Conservation (phyloP, 2,888 invertebrate species). For the Rotaria macrura region DNA sequence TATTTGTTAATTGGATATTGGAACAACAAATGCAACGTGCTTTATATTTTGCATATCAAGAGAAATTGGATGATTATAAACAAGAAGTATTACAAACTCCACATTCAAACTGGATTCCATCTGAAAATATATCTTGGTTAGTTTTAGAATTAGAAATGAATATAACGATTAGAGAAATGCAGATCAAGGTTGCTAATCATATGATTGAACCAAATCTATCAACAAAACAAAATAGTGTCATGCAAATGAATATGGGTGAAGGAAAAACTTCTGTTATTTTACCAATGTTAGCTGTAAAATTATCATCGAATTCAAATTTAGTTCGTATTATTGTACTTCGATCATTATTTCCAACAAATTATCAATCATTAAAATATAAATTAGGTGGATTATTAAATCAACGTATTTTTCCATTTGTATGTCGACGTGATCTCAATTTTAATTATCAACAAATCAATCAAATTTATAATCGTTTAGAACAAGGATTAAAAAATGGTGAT, state of each 20-base stretch:
- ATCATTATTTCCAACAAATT: not conserved
- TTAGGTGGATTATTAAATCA: not conserved
- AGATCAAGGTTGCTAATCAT: not conserved
- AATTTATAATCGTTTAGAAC: not conserved
- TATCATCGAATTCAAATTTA: not conserved
- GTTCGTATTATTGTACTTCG: not conserved
- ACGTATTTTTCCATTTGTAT: not conserved
- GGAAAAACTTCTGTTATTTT: not conserved
- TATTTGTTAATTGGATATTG: not conserved
- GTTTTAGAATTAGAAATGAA: not conserved
- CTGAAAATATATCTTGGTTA: not conserved
- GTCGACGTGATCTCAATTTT: constrained; percentile 4
- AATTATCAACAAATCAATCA: not conserved
- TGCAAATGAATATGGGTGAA: not conserved
- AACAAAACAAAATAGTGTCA: not conserved
- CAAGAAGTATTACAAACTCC: not conserved
- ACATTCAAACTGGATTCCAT: not conserved
- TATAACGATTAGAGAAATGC: not conserved
- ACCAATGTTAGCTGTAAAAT: not conserved
- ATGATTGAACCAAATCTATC: not conserved
- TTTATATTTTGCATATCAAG: not conserved
- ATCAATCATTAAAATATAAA: not conserved
- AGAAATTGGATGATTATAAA: not conserved
- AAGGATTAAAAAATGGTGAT: not conserved
- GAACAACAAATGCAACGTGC: not conserved